Evolutionary conservation across 53 echinoderm and acorn worm genomes (phyloP).

Genomic region (Echinometra lucunter): DNA sequence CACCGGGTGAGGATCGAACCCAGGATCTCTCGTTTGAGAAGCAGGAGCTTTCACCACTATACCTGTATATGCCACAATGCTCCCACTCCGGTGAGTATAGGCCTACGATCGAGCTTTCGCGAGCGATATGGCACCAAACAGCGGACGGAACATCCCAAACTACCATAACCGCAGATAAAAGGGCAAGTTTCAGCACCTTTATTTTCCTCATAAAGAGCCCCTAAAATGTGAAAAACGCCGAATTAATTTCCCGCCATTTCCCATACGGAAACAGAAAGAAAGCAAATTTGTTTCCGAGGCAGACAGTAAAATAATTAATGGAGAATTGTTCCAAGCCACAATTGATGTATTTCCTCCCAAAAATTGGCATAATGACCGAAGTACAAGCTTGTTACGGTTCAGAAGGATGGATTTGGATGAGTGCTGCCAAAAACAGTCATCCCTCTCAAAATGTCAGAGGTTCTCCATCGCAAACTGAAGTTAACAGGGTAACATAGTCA

Average conservation of each 20-base stretch:
- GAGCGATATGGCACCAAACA: background rate
- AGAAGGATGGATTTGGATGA: background rate
- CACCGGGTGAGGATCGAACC: too few relatives aligned
- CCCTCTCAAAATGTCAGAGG: too few relatives aligned
- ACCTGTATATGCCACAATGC: too few relatives aligned
- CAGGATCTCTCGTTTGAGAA: too few relatives aligned
- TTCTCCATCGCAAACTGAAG: too few relatives aligned
- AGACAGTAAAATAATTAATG: conserved; percentile 36
- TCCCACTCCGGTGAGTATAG: too few relatives aligned
- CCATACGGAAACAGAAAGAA: background rate
- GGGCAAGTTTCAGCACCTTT: background rate
- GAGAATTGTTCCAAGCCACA: conserved; percentile 12
- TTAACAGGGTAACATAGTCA: too few relatives aligned
- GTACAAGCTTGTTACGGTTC: background rate
- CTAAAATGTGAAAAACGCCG: background rate
- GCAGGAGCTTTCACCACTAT: too few relatives aligned
- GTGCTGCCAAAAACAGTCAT: too few relatives aligned
- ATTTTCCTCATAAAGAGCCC: background rate
- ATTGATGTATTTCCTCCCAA: background rate
- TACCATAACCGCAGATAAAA: background rate
- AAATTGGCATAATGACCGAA: background rate
- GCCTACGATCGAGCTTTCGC: too few relatives aligned
- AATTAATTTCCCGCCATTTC: background rate
- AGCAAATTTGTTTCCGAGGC: background rate
- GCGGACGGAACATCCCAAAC: background rate